Percentiles rank a stretch among this genome's conserved stretches.
These are phyloP conservation scores for Bombyx mori DNA, from an alignment of 1,140 invertebrate genomes.

Conservation along the genomic window DNA sequence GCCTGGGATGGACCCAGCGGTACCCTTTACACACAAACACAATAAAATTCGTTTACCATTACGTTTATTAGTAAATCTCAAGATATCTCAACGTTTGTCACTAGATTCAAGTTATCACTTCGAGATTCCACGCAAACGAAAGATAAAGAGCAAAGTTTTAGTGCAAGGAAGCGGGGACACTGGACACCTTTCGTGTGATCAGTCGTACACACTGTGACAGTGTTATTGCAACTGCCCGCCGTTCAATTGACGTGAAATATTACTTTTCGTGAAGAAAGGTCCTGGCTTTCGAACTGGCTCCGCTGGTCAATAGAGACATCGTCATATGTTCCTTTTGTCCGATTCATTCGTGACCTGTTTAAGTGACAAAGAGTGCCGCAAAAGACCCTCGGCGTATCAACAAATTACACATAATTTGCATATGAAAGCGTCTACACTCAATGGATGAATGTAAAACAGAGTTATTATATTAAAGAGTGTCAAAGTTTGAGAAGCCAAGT, in stretches of 20 bases:
- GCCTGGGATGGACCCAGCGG: slow-evolving; percentile 39
- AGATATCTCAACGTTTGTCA: too few relatives aligned
- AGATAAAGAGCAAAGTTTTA: too few relatives aligned
- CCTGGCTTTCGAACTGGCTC: slow-evolving; percentile 17
- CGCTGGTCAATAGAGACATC: slow-evolving; percentile 46
- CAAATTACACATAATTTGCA: slow-evolving; percentile 67
- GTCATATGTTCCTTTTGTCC: slow-evolving; percentile 56
- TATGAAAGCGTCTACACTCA: slow-evolving; percentile 46
- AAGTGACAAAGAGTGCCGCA: slow-evolving; percentile 55
- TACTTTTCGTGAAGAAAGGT: slow-evolving; percentile 27
- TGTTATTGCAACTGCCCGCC: background rate
- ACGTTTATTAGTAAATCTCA: background rate
- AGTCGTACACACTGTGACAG: slow-evolving; percentile 49
- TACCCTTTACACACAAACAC: slow-evolving; percentile 32
- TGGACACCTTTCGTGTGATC: slow-evolving; percentile 12
- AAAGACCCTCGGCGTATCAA: slow-evolving; percentile 65
- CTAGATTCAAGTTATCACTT: too few relatives aligned
- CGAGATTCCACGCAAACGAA: too few relatives aligned
- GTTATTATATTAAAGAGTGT: slow-evolving; percentile 54
- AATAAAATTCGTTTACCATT: background rate
- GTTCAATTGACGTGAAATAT: slow-evolving; percentile 46
- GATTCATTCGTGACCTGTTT: slow-evolving; percentile 50
- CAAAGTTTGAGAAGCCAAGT: slow-evolving; percentile 43
- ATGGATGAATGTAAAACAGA: slow-evolving; percentile 45
- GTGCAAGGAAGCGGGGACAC: background rate